Conservation (phyloP, 1,140 invertebrate species). For the Chymomyza costata region DNA sequence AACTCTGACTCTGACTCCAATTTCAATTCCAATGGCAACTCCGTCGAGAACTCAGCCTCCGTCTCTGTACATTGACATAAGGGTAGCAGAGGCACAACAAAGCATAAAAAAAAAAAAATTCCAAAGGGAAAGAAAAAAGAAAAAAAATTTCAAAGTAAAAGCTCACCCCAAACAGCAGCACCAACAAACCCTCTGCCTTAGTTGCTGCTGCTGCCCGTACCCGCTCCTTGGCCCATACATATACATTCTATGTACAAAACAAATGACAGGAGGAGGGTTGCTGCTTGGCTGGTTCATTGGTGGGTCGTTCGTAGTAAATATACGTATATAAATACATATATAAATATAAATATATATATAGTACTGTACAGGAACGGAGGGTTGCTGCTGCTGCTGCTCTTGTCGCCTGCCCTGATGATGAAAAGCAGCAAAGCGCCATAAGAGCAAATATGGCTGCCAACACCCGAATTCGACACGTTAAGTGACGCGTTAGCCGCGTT, state of each 20-base stretch:
- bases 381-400: constrained; percentile 8
- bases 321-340: not conserved
- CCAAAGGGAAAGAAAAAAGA: not conserved
- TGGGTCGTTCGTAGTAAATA: not conserved
- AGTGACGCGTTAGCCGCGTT: constrained; percentile 72
- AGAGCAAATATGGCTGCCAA: constrained; percentile 75
- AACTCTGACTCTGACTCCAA: not conserved
- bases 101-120: not conserved
- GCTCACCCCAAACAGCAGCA: not conserved
- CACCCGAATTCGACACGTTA: constrained; percentile 75
- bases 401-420: constrained; percentile 20
- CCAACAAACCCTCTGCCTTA: not conserved
- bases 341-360: not conserved
- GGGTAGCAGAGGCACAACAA: not conserved
- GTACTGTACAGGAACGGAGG: constrained; percentile 12
- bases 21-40: not conserved
- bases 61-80: not conserved
- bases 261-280: constrained; percentile 9
- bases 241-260: not conserved
- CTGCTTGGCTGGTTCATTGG: constrained; percentile 19
- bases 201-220: too few relatives aligned
- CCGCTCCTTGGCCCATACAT: not conserved
- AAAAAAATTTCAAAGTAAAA: constrained; percentile 8
- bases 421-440: constrained; percentile 71
- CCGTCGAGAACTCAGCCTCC: constrained; percentile 4